phyloP scores from a whole-genome alignment of 2,113 vertebrate genomes.

The Dipodomys merriami region DNA sequence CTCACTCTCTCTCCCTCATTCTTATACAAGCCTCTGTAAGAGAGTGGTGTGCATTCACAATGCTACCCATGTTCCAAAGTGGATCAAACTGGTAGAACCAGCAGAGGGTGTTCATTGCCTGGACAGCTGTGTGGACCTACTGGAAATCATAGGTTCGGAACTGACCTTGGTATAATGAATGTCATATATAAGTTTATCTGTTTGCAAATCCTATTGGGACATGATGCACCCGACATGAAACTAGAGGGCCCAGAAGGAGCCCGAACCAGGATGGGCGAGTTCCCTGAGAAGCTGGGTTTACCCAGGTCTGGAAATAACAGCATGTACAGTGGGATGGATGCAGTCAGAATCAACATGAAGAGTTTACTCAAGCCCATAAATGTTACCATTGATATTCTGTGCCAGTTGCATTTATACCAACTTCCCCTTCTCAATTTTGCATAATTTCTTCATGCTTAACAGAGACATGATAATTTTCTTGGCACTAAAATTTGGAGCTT shows the following conservation, averaged over 20 bases:
- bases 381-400: background rate
- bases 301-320: background rate
- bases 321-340: rapidly evolving
- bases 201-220: background rate
- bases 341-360: background rate
- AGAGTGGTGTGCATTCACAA: background rate
- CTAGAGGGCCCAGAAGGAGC: background rate
- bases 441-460: constrained; percentile 36
- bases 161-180: background rate
- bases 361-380: background rate
- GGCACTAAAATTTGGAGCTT: background rate
- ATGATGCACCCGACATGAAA: background rate
- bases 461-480: background rate
- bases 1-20: background rate
- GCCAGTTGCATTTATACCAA: background rate
- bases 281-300: background rate
- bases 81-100: background rate
- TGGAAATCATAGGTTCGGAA: background rate
- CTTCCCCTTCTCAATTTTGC: background rate
- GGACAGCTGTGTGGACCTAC: background rate
- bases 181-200: background rate
- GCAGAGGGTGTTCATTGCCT: background rate
- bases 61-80: background rate
- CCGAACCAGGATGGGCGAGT: background rate
- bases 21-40: background rate